These are phyloP conservation scores for Leptocoma aspasia DNA, from an alignment of 2,113 vertebrate genomes.

Conservation along the genomic window DNA sequence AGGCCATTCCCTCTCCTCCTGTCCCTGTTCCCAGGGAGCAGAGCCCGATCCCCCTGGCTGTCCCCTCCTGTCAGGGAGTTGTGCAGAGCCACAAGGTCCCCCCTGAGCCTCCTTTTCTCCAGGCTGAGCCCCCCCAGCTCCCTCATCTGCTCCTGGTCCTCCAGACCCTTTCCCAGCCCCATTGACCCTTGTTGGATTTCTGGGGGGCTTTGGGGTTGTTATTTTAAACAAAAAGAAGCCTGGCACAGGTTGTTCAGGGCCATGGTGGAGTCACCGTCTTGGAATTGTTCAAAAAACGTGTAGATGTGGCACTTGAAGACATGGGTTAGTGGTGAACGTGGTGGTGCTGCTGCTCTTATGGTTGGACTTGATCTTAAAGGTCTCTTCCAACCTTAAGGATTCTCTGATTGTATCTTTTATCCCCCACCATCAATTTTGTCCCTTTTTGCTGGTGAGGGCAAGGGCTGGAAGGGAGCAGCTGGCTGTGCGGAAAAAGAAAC, in stretches of 20 bases:
- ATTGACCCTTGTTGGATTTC: neutral
- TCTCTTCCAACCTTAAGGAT: neutral
- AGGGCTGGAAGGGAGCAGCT: neutral
- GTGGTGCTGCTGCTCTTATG: neutral
- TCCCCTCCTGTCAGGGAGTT: neutral
- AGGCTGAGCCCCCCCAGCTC: neutral
- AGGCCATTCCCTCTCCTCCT: neutral
- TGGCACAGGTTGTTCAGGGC: neutral
- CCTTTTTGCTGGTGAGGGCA: neutral
- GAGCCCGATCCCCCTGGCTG: accelerated
- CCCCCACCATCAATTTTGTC: neutral
- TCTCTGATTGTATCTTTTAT: neutral
- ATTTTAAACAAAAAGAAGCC: neutral
- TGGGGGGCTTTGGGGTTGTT: neutral
- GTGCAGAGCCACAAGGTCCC: neutral
- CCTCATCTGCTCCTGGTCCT: accelerated
- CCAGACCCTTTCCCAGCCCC: neutral
- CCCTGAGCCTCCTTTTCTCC: neutral
- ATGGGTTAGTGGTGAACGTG: neutral
- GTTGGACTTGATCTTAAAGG: neutral
- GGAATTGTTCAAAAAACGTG: neutral
- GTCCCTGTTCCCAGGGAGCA: neutral
- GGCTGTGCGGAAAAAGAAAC: slow-evolving; percentile 12
- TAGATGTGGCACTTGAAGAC: neutral
- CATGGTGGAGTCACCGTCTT: neutral